phyloP scores from a whole-genome alignment of 1,140 invertebrate species.

The Physella acuta region DNA sequence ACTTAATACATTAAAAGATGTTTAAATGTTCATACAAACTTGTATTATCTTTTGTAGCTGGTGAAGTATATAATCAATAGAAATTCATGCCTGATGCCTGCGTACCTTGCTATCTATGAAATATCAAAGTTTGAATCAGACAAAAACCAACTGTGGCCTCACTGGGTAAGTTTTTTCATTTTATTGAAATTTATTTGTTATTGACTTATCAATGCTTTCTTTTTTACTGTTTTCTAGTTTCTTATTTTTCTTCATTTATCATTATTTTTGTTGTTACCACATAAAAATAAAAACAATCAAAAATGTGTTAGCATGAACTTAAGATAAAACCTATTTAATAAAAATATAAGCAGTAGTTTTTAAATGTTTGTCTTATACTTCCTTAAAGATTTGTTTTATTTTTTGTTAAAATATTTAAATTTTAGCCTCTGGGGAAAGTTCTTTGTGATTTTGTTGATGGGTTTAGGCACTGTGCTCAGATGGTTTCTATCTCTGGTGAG shows the following conservation, averaged over 20 bases:
- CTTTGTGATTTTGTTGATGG: conserved; percentile 88
- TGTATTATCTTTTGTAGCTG: conserved; percentile 62
- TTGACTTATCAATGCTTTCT: too few species aligned
- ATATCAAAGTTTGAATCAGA: conserved; percentile 85
- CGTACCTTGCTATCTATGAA: conserved; percentile 93
- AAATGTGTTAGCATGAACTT: too few species aligned
- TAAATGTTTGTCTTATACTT: too few species aligned
- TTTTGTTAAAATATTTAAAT: too few species aligned
- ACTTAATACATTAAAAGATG: background rate
- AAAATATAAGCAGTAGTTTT: too few species aligned
- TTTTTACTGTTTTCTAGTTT: too few species aligned
- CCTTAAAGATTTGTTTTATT: too few species aligned
- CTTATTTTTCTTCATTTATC: background rate
- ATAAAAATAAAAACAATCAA: too few species aligned
- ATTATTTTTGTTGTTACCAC: too few species aligned
- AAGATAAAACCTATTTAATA: too few species aligned
- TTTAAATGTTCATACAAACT: background rate
- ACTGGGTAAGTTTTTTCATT: conserved; percentile 84
- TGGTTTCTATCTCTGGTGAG: conserved; percentile 82
- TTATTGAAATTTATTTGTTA: too few species aligned
- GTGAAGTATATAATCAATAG: conserved; percentile 89
- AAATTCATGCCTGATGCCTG: conserved; percentile 86
- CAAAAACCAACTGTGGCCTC: conserved; percentile 76
- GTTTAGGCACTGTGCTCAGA: conserved; percentile 88
- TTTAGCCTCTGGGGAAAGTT: conserved; percentile 81